Conservation (phyloP, 2,888 invertebrate genomes). For the Ctenicera cuprea region DNA sequence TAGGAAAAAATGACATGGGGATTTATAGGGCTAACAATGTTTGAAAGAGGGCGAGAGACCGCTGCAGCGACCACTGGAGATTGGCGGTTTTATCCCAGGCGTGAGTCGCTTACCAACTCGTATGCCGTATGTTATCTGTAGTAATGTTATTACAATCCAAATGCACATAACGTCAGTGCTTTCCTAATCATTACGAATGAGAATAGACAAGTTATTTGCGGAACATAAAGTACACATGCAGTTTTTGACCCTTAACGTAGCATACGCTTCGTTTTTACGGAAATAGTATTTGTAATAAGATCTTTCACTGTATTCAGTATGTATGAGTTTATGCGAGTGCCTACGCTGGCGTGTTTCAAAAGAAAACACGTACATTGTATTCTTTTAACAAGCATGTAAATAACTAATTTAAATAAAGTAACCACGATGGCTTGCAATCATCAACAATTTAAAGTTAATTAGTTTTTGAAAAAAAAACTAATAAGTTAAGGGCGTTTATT, state of each 20-base stretch:
- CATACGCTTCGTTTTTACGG: no score
- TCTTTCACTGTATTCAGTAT: no score
- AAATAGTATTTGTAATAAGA: no score
- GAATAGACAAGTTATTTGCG: constrained; percentile 7
- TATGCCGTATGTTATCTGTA: constrained; percentile 44
- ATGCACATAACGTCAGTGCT: constrained; percentile 27
- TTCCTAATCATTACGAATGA: constrained; percentile 17
- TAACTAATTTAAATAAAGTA: no score
- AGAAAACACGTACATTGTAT: no score
- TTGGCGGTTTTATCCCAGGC: constrained; percentile 69
- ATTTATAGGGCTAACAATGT: constrained; percentile 70
- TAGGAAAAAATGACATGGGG: constrained; percentile 65
- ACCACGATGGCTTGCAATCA: no score
- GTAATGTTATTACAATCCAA: constrained; percentile 45
- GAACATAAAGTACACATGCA: not conserved
- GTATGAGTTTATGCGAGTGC: no score
- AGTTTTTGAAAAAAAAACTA: no score
- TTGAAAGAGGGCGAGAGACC: constrained; percentile 65
- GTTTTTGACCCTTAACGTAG: not conserved
- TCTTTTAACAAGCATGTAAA: no score
- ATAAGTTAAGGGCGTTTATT: no score
- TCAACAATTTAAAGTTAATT: no score
- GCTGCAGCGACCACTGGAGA: constrained; percentile 68
- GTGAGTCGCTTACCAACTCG: constrained; percentile 63
- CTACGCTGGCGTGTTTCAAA: no score